A percentile compares a stretch with the other conserved stretches of the same genome.
Conservation (phyloP, 1,140 invertebrate genomes). For the Aphidius gifuensis region DNA sequence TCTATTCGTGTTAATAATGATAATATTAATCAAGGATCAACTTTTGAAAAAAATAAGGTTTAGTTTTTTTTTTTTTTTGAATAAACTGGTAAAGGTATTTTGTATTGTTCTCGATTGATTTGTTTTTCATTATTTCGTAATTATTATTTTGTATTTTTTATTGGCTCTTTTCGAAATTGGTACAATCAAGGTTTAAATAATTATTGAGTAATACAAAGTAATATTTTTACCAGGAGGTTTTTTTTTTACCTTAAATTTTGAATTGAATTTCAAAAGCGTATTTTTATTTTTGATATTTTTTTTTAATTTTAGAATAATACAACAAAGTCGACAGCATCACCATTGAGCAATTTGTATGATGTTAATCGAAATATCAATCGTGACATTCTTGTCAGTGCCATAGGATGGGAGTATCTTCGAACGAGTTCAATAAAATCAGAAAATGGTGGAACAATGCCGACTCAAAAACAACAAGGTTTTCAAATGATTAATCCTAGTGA, state of each 20-base stretch:
- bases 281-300: constrained; percentile 27
- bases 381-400: constrained; percentile 65
- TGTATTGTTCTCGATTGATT: too few relatives aligned
- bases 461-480: constrained; percentile 73
- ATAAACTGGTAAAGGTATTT: constrained; percentile 16
- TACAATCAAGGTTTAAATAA: not conserved
- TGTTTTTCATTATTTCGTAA: not conserved
- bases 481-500: constrained; percentile 83
- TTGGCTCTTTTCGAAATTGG: not conserved
- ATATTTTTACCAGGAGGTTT: not conserved
- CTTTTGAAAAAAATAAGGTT: constrained; percentile 67
- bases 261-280: not conserved
- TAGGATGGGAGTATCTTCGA: constrained; percentile 80
- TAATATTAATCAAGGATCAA: constrained; percentile 65
- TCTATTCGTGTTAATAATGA: constrained; percentile 85
- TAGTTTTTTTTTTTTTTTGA: constrained; percentile 6
- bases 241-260: not conserved
- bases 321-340: constrained; percentile 74
- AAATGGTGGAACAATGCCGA: constrained; percentile 66
- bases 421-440: constrained; percentile 63
- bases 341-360: constrained; percentile 76
- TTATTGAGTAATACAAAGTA: not conserved
- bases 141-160: not conserved
- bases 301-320: constrained; percentile 66
- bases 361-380: constrained; percentile 67